Evolutionary conservation across 2,113 vertebrate genomes (phyloP).

Genomic region (Scopus umbretta): DNA sequence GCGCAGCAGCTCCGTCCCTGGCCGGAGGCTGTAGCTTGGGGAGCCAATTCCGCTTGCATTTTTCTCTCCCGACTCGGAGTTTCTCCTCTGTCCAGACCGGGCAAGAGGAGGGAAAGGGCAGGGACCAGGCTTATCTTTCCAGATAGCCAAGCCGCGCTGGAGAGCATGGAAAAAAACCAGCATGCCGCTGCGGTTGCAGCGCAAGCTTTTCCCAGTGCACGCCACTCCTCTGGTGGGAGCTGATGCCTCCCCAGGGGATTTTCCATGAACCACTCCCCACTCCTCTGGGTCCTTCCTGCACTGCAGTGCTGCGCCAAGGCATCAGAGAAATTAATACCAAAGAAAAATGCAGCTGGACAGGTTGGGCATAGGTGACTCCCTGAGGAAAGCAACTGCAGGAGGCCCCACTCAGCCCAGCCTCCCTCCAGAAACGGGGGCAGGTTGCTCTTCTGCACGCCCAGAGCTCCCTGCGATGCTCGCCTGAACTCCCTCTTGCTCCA

Average conservation of each 20-base stretch:
- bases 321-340: background rate
- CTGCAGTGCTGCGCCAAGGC: fast-evolving
- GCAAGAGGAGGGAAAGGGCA: background rate
- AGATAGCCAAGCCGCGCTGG: background rate
- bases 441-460: no score
- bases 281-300: background rate
- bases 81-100: background rate
- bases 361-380: background rate
- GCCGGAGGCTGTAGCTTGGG: background rate
- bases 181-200: background rate
- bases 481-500: background rate
- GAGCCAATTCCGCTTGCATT: background rate
- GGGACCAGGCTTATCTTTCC: background rate
- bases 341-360: background rate
- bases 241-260: background rate
- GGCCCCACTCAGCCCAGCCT: background rate
- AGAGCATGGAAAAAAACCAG: background rate
- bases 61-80: background rate
- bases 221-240: background rate
- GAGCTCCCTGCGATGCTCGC: background rate
- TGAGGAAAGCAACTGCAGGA: background rate
- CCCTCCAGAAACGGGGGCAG: background rate
- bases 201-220: background rate
- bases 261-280: background rate
- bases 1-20: background rate